phyloP scores from a whole-genome alignment of 2,888 invertebrate genomes.

The Lepidonotus clava region DNA sequence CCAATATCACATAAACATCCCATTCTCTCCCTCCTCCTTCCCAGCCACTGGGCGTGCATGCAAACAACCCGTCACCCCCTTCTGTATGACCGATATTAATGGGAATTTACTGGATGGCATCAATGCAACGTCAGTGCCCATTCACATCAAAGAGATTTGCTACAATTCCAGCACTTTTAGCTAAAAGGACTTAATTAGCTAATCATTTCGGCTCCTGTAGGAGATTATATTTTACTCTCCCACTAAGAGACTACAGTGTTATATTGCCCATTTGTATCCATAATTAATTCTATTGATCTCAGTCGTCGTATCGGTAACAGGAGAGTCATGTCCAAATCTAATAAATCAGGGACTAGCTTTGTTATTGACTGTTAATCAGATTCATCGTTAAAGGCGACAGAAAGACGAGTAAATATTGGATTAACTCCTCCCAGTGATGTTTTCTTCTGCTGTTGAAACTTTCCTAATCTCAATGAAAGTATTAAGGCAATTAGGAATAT shows the following conservation, averaged over 20 bases:
- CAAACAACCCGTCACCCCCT: no score
- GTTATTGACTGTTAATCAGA: constrained; percentile 11
- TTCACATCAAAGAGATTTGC: not conserved
- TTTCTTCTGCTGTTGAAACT: no score
- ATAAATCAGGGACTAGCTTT: constrained; percentile 20
- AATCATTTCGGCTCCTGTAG: not conserved
- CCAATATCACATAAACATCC: not conserved
- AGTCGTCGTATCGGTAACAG: not conserved
- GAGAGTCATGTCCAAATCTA: constrained; percentile 5
- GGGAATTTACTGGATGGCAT: no score
- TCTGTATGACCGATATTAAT: no score
- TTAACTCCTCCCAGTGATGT: not conserved
- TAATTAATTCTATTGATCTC: constrained; percentile 35
- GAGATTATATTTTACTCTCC: not conserved
- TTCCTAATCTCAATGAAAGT: no score
- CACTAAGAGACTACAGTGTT: not conserved
- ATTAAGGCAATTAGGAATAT: no score
- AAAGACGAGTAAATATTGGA: constrained; percentile 20
- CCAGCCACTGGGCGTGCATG: no score
- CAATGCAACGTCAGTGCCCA: not conserved
- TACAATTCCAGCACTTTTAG: not conserved
- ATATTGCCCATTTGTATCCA: constrained; percentile 33
- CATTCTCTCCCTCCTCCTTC: not conserved
- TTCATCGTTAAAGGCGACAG: constrained; percentile 15
- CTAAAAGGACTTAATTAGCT: not conserved